Conservation (phyloP, 2,113 vertebrate genomes). For the Dendrocopos noguchii region DNA sequence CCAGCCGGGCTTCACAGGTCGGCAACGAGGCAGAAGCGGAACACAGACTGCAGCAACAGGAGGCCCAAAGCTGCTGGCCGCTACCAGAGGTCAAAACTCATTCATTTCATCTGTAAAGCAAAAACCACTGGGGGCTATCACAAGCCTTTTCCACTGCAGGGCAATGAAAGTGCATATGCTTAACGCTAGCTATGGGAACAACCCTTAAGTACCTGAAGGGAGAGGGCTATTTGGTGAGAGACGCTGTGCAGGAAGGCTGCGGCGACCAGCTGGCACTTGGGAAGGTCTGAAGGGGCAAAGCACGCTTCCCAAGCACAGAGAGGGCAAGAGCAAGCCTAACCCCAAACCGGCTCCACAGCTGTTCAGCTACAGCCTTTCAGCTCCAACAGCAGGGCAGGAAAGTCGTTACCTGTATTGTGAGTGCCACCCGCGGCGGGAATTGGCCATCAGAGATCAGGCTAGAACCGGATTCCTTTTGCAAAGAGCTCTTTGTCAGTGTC, state of each 20-base stretch:
- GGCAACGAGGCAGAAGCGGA: neutral
- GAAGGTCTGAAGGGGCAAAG: slow-evolving; percentile 21
- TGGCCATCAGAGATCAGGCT: neutral
- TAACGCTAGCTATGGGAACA: slow-evolving; percentile 1
- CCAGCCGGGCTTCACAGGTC: neutral
- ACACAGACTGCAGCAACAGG: slow-evolving; percentile 2
- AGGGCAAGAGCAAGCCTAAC: slow-evolving; percentile 13
- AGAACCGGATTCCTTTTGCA: neutral
- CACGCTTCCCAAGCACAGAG: slow-evolving; percentile 5
- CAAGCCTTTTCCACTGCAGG: neutral
- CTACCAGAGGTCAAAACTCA: neutral
- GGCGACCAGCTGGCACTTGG: slow-evolving; percentile 9
- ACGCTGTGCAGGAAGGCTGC: slow-evolving; percentile 13
- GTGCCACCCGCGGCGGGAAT: neutral
- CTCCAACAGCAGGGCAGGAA: slow-evolving; percentile 17
- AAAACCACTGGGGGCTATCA: neutral
- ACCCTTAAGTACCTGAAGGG: neutral
- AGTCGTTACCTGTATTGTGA: slow-evolving; percentile 2
- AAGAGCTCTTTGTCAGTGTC: slow-evolving; percentile 31
- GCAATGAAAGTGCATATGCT: slow-evolving; percentile 15
- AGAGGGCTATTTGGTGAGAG: neutral
- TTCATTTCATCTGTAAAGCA: neutral
- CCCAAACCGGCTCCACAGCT: slow-evolving; percentile 20
- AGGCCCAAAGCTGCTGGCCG: slow-evolving; percentile 17
- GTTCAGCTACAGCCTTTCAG: neutral